Evolutionary conservation across 2,113 vertebrate genomes (phyloP).

Genomic region (Toxotes jaculatrix): DNA sequence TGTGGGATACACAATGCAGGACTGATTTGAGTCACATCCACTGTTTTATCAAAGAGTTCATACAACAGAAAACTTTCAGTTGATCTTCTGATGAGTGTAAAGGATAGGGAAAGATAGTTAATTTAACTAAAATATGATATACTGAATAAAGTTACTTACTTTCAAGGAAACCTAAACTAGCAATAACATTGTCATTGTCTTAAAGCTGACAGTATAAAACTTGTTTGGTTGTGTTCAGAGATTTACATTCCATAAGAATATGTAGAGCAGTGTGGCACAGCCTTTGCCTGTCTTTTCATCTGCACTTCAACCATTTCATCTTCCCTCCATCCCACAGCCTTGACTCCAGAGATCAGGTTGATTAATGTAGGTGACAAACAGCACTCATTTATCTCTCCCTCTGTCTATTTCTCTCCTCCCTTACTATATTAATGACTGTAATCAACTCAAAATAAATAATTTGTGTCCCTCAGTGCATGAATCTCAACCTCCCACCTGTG

Average conservation of each 20-base stretch:
- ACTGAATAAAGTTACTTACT: not conserved
- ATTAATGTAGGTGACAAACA: constrained; percentile 73
- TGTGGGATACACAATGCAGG: not conserved
- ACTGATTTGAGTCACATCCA: not conserved
- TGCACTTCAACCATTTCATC: constrained; percentile 57
- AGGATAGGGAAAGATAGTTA: not conserved
- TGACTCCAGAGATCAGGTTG: constrained; percentile 65
- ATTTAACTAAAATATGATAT: not conserved
- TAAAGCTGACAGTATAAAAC: not conserved
- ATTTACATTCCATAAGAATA: constrained; percentile 20
- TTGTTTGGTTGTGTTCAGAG: not conserved
- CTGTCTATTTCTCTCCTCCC: constrained; percentile 60
- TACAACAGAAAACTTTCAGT: not conserved
- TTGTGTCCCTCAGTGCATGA: constrained; percentile 63
- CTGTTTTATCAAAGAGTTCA: not conserved
- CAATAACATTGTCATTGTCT: constrained; percentile 8
- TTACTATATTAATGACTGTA: constrained; percentile 75
- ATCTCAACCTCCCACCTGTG: constrained; percentile 65
- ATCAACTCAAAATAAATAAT: constrained; percentile 77
- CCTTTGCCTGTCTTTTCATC: constrained; percentile 53
- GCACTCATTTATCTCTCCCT: constrained; percentile 69
- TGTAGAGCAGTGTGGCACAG: constrained; percentile 6
- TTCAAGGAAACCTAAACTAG: constrained; percentile 7
- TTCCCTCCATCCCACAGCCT: constrained; percentile 40
- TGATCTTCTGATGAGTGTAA: not conserved